Conservation (phyloP, 2,797 vertebrate genomes). For the Acrocephalus scirpaceus region DNA sequence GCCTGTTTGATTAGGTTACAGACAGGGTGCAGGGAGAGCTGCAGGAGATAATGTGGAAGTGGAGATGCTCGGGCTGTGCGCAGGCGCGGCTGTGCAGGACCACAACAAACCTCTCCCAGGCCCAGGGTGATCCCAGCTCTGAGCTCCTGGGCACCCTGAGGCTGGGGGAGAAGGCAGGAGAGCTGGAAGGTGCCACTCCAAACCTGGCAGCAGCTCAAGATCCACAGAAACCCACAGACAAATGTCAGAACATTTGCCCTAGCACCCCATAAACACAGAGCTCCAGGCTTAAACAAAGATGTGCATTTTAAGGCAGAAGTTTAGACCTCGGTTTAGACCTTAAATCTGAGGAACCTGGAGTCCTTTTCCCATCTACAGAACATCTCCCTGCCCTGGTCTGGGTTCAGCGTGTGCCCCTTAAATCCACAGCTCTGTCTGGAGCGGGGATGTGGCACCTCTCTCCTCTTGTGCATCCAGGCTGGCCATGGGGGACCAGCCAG, state of each 20-base stretch:
- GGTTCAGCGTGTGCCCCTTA: background rate
- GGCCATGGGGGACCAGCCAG: background rate
- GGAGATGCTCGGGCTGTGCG: background rate
- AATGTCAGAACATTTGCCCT: constrained; percentile 30
- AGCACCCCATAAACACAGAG: background rate
- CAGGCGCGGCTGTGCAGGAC: background rate
- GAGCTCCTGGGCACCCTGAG: background rate
- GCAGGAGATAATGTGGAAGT: background rate
- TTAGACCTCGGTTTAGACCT: background rate
- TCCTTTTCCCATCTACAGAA: background rate
- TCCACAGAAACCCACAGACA: constrained; percentile 2
- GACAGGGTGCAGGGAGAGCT: constrained; percentile 39
- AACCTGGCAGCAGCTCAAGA: background rate
- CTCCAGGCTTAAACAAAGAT: constrained; percentile 1
- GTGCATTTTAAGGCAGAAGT: background rate
- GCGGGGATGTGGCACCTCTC: background rate
- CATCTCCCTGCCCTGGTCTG: background rate
- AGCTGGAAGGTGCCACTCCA: background rate
- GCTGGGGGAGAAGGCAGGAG: background rate
- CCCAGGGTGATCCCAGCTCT: rapidly evolving
- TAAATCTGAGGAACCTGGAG: background rate
- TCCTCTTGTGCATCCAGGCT: background rate
- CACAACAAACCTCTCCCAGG: background rate
- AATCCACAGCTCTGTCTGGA: background rate
- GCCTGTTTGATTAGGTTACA: constrained; percentile 61